Conservation (phyloP, 1,140 invertebrate genomes). For the Rhopalosiphum padi region DNA sequence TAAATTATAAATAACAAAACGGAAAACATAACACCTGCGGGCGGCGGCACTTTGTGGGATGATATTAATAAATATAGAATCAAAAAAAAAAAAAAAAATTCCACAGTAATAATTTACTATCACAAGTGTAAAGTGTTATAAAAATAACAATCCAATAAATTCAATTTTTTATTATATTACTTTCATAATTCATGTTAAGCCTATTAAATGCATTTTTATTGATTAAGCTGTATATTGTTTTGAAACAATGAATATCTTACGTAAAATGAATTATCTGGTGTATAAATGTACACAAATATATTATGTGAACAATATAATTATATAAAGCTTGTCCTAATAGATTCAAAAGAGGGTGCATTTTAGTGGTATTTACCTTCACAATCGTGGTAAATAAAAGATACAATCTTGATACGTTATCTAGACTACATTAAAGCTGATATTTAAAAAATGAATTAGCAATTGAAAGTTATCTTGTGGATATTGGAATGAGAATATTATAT, state of each 20-base stretch:
- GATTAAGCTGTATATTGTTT: neutral
- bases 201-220: neutral
- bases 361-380: neutral
- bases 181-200: neutral
- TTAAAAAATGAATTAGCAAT: neutral
- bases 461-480: neutral
- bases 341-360: neutral
- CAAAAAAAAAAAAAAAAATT: neutral
- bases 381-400: neutral
- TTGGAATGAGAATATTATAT: neutral
- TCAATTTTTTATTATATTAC: neutral
- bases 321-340: neutral
- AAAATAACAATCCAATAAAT: neutral
- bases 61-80: neutral
- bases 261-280: no score
- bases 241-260: no score
- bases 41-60: neutral
- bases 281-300: neutral
- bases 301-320: neutral
- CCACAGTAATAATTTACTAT: neutral
- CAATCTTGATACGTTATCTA: neutral
- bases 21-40: neutral
- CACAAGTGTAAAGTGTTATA: neutral
- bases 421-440: neutral
- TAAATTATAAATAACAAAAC: conserved; percentile 18